phyloP scores from a whole-genome alignment of 2,888 invertebrate species.

The Boloria selene region DNA sequence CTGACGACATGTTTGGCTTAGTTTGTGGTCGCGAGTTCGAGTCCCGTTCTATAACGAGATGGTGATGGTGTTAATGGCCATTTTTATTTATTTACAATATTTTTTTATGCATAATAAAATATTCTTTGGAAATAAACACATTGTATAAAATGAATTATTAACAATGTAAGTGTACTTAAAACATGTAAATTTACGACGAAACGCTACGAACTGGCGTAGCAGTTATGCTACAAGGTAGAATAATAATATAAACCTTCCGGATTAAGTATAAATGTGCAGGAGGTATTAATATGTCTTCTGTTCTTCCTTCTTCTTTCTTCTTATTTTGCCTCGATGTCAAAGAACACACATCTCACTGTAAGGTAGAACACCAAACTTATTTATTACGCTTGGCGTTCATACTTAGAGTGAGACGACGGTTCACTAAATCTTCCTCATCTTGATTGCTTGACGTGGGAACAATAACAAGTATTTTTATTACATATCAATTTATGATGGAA shows the following conservation, averaged over 20 bases:
- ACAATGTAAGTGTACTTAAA: not conserved
- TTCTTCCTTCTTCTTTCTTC: constrained; percentile 30
- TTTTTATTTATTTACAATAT: no score
- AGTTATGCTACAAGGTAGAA: constrained; percentile 1
- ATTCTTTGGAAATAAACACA: no score
- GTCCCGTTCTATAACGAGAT: no score
- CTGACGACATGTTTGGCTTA: no score
- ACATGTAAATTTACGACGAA: not conserved
- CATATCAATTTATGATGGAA: no score
- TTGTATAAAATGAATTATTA: not conserved
- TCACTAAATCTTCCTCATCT: constrained; percentile 38
- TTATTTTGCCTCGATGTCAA: constrained; percentile 50
- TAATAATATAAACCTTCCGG: not conserved
- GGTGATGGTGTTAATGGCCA: no score
- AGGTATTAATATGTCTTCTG: constrained; percentile 17
- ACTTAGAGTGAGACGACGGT: constrained; percentile 91
- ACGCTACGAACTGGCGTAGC: constrained; percentile 15
- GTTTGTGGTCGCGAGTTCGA: no score
- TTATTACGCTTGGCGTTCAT: constrained; percentile 93
- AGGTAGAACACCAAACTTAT: constrained; percentile 97
- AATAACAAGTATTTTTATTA: not conserved
- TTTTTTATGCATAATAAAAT: no score
- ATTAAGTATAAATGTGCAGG: not conserved
- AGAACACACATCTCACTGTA: constrained; percentile 91
- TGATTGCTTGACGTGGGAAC: constrained; percentile 23